phyloP scores from a whole-genome alignment of 92 coral and sea anemone species.

The Isaurus tuberculatus region DNA sequence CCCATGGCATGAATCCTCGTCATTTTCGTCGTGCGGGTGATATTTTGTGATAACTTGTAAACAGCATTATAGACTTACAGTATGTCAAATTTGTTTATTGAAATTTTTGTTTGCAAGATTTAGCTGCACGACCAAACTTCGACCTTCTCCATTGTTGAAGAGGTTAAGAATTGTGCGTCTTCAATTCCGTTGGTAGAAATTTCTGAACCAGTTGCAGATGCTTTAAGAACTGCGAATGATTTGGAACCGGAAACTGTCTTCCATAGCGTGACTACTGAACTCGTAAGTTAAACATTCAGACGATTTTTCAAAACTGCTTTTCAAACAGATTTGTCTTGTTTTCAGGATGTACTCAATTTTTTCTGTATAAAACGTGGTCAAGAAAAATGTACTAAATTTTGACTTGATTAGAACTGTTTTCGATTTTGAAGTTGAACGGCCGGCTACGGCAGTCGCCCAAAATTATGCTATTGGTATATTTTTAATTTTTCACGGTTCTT shows the following conservation, averaged over 20 bases:
- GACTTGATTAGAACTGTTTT: too few relatives aligned
- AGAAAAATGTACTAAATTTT: background rate
- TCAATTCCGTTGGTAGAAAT: background rate
- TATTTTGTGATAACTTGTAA: constrained; percentile 7
- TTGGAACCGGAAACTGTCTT: constrained; percentile 9
- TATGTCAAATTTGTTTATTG: background rate
- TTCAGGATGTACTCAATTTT: constrained; percentile 1
- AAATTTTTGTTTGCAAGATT: constrained; percentile 21
- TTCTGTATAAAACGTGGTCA: background rate
- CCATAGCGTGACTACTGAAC: constrained; percentile 10
- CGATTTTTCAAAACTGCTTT: constrained; percentile 4
- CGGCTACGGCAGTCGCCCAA: constrained; percentile 2
- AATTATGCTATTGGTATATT: background rate
- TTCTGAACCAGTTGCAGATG: constrained; percentile 21
- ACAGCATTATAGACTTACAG: background rate
- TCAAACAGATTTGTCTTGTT: background rate
- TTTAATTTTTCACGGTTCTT: background rate
- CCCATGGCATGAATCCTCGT: constrained; percentile 10
- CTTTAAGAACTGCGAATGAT: background rate
- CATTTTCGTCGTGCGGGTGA: background rate
- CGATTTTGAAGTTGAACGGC: constrained; percentile 20
- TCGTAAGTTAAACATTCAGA: background rate
- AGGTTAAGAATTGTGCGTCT: constrained; percentile 13
- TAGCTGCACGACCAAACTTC: constrained; percentile 18
- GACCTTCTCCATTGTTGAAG: constrained; percentile 6